Evolutionary conservation across 2,888 invertebrate genomes (phyloP), one percentile per base, ranked within the genome.

Genomic region (Cyclophora punctaria): DNA sequence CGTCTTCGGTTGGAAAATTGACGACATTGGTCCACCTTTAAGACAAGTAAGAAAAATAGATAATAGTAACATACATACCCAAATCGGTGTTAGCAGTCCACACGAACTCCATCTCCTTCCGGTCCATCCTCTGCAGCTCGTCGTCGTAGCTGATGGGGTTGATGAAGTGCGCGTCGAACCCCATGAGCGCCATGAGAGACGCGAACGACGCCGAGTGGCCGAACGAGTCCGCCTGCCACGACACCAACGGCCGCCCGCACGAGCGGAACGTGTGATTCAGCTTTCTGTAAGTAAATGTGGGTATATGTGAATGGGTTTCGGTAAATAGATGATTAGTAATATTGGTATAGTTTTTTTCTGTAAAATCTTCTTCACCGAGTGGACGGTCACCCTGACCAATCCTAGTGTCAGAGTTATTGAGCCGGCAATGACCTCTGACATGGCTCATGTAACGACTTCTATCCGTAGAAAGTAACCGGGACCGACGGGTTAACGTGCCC

Each of bases 71-170:
- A 6, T 37, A n/a, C 62, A 63, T 73, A 93, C 94, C 94, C 60
- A 93, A 88, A 79, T 90, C 94, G 33, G 91, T 90, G 53, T 93
- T 95, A 0, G 90, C 93, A 68, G 90, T 88, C 97, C 98, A 98
- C n/a, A 98, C 78, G 78, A 96, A 93, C 83, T 98, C 98, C 60
- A 95, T 84, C 0, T 90, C 91, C 62, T 91, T 91, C 0, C 89
- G 84, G 1, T 68, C 59, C 58, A 93, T 82, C 45, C 97, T 86
- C 0, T 83, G 63, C 0, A 72, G 57, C 68, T 95, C 96, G 65
- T 98, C 97, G 57, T 94, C 92, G 68, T 92, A 96, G 77, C 97
- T 97, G 50, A 97, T 90, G 1, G 97, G 92, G 3, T 93, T 96
- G 59, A 98, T 91, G 66, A 97, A 93, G 53, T 96, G 78, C 0